These are phyloP conservation scores for Pterophyllum scalare DNA, from an alignment of 2,113 vertebrate genomes.

Conservation along the genomic window DNA sequence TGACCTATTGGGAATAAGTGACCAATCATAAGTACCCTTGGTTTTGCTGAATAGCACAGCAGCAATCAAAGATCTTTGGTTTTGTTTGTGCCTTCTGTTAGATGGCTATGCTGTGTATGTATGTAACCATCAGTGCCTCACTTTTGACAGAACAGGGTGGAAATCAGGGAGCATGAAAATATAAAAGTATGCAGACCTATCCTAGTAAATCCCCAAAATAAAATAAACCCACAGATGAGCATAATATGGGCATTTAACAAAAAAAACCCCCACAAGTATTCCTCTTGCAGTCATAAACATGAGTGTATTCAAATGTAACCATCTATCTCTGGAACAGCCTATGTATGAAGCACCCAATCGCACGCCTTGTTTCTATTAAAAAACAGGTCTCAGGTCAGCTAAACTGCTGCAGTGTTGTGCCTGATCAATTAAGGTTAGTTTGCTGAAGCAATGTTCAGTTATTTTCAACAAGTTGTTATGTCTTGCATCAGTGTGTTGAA, in stretches of 20 bases:
- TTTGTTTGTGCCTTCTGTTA: not conserved
- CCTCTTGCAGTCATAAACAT: not conserved
- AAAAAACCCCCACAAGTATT: not conserved
- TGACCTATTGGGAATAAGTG: not conserved
- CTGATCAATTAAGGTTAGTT: conserved; percentile 12
- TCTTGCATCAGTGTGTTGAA: not conserved
- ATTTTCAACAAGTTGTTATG: not conserved
- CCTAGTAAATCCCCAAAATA: not conserved
- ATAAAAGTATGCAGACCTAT: conserved; percentile 1
- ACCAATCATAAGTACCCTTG: not conserved
- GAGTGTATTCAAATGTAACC: not conserved
- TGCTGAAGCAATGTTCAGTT: not conserved
- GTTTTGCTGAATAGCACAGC: not conserved
- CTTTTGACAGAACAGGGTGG: not conserved
- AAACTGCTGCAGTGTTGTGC: conserved; percentile 12
- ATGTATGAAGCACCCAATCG: not conserved
- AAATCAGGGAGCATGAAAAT: conserved; percentile 3
- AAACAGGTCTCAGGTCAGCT: too few species aligned
- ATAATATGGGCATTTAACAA: not conserved
- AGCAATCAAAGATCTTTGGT: not conserved
- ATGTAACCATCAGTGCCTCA: not conserved
- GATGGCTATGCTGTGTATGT: not conserved
- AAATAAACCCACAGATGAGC: not conserved
- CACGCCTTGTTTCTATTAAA: conserved; percentile 54
- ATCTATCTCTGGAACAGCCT: not conserved